Conservation (phyloP, 1,140 invertebrate species). For the Doryteuthis pealeii region DNA sequence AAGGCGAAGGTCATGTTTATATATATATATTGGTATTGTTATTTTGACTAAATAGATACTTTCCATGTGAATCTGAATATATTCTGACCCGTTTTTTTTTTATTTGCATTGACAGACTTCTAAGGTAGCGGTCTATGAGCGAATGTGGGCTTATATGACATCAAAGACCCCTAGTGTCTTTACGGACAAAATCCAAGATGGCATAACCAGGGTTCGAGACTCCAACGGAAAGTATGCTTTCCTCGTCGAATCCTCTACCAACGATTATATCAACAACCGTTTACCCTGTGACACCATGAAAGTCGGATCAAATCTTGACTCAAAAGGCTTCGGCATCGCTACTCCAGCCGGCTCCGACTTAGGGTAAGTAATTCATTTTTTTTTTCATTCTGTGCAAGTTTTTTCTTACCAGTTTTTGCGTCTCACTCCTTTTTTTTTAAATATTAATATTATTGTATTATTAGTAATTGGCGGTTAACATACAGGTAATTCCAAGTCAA, state of each 20-base stretch:
- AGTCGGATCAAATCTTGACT: constrained; percentile 85
- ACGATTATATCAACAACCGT: constrained; percentile 90
- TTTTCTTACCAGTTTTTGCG: too few relatives aligned
- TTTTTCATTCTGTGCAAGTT: too few relatives aligned
- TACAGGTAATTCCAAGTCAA: too few relatives aligned
- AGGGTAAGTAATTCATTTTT: constrained; percentile 65
- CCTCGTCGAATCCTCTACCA: constrained; percentile 90
- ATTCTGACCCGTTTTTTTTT: constrained; percentile 19
- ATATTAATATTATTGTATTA: too few relatives aligned
- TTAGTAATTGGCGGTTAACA: too few relatives aligned
- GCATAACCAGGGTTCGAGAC: constrained; percentile 45
- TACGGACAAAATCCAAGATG: constrained; percentile 44
- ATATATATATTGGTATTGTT: too few relatives aligned
- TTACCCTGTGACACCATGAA: constrained; percentile 94
- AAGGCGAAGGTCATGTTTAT: too few relatives aligned
- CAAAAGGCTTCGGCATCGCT: constrained; percentile 91
- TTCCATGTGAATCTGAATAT: too few relatives aligned
- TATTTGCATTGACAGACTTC: constrained; percentile 79
- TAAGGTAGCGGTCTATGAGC: constrained; percentile 84
- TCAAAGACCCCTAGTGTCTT: constrained; percentile 51
- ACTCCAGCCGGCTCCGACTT: constrained; percentile 86
- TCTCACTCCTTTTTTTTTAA: too few relatives aligned
- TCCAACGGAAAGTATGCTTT: constrained; percentile 84
- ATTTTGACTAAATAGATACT: too few relatives aligned
- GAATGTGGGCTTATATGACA: constrained; percentile 95